These are phyloP conservation scores for Ictidomys tridecemlineatus DNA, from an alignment of 2,113 vertebrate species.

Conservation along the genomic window DNA sequence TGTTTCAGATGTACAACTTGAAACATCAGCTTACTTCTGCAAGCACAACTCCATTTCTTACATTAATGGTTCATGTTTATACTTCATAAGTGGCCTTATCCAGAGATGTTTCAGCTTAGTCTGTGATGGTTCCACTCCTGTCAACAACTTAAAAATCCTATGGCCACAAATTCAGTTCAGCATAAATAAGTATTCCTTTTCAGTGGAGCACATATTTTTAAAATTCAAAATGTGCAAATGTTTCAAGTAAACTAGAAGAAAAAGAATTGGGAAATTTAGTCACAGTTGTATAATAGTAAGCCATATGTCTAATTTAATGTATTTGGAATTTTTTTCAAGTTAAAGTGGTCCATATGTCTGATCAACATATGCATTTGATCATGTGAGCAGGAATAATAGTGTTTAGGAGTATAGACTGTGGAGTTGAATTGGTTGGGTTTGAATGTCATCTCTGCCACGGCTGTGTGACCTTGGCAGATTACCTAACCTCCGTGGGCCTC, in stretches of 20 bases:
- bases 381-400: background rate
- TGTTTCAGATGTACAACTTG: background rate
- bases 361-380: background rate
- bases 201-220: slow-evolving; percentile 43
- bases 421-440: background rate
- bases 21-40: slow-evolving; percentile 46
- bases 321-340: slow-evolving; percentile 32
- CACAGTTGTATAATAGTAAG: slow-evolving; percentile 27
- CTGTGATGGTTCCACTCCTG: slow-evolving; percentile 47
- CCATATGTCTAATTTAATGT: background rate
- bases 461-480: background rate
- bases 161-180: slow-evolving; percentile 46
- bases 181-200: slow-evolving; percentile 56
- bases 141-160: slow-evolving; percentile 44
- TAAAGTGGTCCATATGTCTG: background rate
- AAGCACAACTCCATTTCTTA: slow-evolving; percentile 29
- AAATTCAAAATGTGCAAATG: slow-evolving; percentile 47
- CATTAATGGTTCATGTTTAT: slow-evolving; percentile 56
- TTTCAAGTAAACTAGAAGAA: slow-evolving; percentile 61
- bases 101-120: slow-evolving; percentile 58
- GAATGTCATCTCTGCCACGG: background rate
- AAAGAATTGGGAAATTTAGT: slow-evolving; percentile 39
- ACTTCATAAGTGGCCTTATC: background rate
- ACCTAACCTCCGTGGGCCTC: background rate
- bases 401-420: background rate